Conservation (phyloP, 2,113 vertebrate species). For the Vicugna pacos region DNA sequence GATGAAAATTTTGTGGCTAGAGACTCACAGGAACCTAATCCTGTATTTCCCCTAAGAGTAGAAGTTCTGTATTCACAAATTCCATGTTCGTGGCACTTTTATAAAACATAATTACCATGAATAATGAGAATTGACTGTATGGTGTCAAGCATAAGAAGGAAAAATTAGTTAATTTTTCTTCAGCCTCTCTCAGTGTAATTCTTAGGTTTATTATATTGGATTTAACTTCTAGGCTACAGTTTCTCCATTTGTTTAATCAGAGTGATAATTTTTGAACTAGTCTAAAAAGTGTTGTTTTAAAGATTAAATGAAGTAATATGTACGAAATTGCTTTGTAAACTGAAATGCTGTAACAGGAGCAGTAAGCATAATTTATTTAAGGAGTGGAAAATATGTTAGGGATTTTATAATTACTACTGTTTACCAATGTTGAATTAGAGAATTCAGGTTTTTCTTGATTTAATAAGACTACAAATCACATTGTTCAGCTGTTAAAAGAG, state of each 20-base stretch:
- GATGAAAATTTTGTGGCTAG: neutral
- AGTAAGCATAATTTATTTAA: constrained; percentile 12
- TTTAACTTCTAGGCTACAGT: neutral
- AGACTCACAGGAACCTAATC: neutral
- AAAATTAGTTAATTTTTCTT: neutral
- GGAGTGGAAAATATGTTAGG: neutral
- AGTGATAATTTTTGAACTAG: neutral
- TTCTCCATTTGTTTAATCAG: neutral
- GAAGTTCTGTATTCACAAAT: neutral
- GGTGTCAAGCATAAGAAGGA: neutral
- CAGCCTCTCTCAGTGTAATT: neutral
- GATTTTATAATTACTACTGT: constrained; percentile 41
- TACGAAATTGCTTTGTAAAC: neutral
- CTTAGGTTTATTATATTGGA: neutral
- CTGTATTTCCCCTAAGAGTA: neutral
- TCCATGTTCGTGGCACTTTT: neutral
- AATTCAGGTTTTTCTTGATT: constrained; percentile 21
- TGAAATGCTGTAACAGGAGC: neutral
- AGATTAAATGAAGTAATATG: constrained; percentile 21
- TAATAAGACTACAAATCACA: constrained; percentile 32
- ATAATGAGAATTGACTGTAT: neutral
- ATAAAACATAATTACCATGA: neutral
- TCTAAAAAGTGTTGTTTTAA: constrained; percentile 12
- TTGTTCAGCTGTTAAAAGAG: constrained; percentile 25
- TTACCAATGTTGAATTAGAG: constrained; percentile 16